Base-by-base conservation (phyloP, 2,113 vertebrate genomes). In the Prionailurus viverrinus region DNA sequence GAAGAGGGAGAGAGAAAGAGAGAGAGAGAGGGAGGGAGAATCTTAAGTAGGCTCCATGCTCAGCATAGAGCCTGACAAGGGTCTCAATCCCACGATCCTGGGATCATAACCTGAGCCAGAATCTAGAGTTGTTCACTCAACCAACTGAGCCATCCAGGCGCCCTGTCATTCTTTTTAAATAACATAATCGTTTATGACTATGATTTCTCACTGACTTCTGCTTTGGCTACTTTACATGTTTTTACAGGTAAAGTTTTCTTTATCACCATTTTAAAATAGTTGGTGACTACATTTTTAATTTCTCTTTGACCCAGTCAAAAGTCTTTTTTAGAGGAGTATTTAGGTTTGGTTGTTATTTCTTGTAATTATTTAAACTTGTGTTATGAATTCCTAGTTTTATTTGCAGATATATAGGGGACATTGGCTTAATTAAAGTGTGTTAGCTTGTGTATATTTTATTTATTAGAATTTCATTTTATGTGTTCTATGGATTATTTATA, bases 391-490 rank as follows among this genome's bases (percentile, higher is more conserved):
- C 71, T 63, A 65, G 61, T 79, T 71, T 88, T 74, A 68, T 53
- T 92, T 94, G 33, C 53, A 92, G 36, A 8, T 73, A 18, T 66
- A 8, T 27, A 55, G n/a, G 39, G 23, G 4, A 76, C 15, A 66
- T 11, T 51, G 79, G 14, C 90, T 95, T 41, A 74, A 89, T 65
- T 39, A 18, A 85, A 91, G 23, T 78, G 61, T 79, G 4, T 41
- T 51, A 53, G 27, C 69, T 74, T 41, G 10, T 25, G 13, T 89
- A 31, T 90, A 65, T 71, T 51, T 94, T 85, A 88, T n/a, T 91
- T 92, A 90, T 95, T 55, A 48, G 23, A 84, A 74, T 87, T 94
- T 96, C 48, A 76, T 69, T 92, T 83, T 79, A 27, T 83, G 27
- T 78, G 7, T 89, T 89, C 36, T 68, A 65, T 95, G 51, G 29